These are phyloP conservation scores for Micrastur ruficollis DNA, from an alignment of 2,797 vertebrate genomes.

Conservation along the genomic window DNA sequence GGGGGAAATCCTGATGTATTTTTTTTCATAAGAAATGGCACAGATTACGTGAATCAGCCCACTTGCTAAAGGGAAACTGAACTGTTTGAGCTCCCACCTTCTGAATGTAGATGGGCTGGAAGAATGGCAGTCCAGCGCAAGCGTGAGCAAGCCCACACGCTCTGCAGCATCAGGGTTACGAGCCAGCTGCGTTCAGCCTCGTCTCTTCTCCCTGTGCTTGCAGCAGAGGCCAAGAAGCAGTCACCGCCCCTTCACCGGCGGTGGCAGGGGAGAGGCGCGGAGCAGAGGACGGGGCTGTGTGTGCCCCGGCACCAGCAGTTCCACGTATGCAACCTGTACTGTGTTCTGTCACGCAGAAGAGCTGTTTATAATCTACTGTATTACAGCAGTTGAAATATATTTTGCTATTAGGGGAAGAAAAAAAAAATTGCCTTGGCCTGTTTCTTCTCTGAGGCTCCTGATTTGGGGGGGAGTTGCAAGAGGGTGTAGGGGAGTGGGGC, in stretches of 20 bases:
- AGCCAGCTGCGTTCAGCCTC: fast-evolving
- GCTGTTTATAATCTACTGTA: conserved; percentile 43
- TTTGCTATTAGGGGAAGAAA: conserved; percentile 50
- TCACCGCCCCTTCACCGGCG: fast-evolving
- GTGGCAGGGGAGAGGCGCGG: not conserved
- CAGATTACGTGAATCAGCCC: not conserved
- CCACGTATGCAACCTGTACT: not conserved
- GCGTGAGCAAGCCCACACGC: fast-evolving
- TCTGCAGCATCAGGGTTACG: not conserved
- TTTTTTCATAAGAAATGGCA: fast-evolving
- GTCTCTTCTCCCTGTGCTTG: not conserved
- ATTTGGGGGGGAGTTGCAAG: not conserved
- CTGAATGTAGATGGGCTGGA: not conserved
- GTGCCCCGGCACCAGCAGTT: fast-evolving
- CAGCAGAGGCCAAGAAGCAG: not conserved
- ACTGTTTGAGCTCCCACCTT: not conserved
- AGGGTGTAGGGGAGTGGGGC: not conserved
- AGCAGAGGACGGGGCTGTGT: not conserved
- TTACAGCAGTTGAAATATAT: conserved; percentile 60
- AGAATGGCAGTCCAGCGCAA: fast-evolving
- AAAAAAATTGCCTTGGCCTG: not conserved
- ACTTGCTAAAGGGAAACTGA: not conserved
- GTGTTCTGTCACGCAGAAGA: not conserved
- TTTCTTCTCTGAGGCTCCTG: not conserved
- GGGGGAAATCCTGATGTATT: not conserved